phyloP scores from a whole-genome alignment of 2,888 invertebrate species.

The Mellilla xanthometata region DNA sequence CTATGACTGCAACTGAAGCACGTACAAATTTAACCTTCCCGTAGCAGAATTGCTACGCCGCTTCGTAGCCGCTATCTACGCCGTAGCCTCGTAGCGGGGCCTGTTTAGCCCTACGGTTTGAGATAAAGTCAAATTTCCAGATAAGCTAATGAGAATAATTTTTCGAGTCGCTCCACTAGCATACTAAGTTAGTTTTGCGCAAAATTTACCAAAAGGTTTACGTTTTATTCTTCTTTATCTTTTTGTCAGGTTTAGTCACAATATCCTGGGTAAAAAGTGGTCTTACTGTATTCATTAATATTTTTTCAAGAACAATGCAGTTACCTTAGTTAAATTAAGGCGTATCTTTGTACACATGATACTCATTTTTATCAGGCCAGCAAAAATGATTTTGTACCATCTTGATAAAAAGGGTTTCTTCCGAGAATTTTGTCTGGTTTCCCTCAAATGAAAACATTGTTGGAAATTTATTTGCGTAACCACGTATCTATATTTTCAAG shows the following conservation, averaged over 20 bases:
- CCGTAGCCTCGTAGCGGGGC: slow-evolving; percentile 42
- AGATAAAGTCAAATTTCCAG: slow-evolving; percentile 66
- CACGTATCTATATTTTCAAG: too few relatives aligned
- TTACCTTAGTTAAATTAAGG: background rate
- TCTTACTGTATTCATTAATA: background rate
- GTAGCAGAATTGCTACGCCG: slow-evolving; percentile 44
- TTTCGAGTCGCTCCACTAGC: slow-evolving; percentile 49
- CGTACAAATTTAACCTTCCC: slow-evolving; percentile 53
- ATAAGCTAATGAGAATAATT: slow-evolving; percentile 71
- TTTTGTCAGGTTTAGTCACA: slow-evolving; percentile 2
- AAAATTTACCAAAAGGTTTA: slow-evolving; percentile 13
- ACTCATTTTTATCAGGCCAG: too few relatives aligned
- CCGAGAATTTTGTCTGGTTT: too few relatives aligned
- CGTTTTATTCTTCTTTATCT: slow-evolving; percentile 29
- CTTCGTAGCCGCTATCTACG: slow-evolving; percentile 48
- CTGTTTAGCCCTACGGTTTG: slow-evolving; percentile 50
- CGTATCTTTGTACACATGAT: background rate
- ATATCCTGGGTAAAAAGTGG: background rate
- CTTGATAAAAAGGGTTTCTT: too few relatives aligned
- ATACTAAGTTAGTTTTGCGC: slow-evolving; percentile 43
- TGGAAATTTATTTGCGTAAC: too few relatives aligned
- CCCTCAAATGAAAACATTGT: too few relatives aligned
- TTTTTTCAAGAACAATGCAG: too few relatives aligned
- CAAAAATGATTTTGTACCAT: too few relatives aligned
- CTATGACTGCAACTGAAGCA: slow-evolving; percentile 38